Evolutionary conservation across 2,113 vertebrate species (phyloP), one percentile per base, ranked within the genome.

Genomic region (Aegithalos caudatus): DNA sequence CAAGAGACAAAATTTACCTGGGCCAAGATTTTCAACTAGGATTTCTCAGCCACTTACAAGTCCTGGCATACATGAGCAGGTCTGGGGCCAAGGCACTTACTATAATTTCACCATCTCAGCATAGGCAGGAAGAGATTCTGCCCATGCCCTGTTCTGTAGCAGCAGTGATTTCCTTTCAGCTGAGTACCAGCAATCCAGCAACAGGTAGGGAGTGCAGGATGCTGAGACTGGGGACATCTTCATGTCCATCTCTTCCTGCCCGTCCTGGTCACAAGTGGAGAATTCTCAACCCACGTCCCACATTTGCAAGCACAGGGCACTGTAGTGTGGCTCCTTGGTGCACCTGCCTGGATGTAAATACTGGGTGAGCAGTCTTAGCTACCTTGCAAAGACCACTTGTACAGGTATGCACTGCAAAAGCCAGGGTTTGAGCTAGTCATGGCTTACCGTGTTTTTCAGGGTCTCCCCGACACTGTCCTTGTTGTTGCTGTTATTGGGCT

Each of bases 241-340:
- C 35, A 8, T 23, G 5, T 33, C 40, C 54, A 17, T 54, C 31
- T 40, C 31, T 51, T 70, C 33, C 66, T 84, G 31, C 20, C 2
- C 4, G 1, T 21, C 22, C n/a, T 70, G 24, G 24, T 50, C 27
- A n/a, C 7, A 31, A 8, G 0, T 33, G 70, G 13, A 25, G 20
- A 28, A 37, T 74, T 71, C 37, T 57, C 27, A 88, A 64, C 9
- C 20, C 37, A 25, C 69, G n/a, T 27, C 23, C 11, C 38, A 65
- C 28, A 11, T 31, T 19, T 60, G 21, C 37, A 72, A 82, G 35
- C 23, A 10, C 12, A 31, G 40, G 27, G 20, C n/a, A 28, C 12
- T 2, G 1, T 31, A 48, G 37, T 25, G 16, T 35, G 8, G 18
- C 31, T 48, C 22, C 61, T 50, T 79, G 42, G 17, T 57, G 64